phyloP scores from a whole-genome alignment of 1,140 invertebrate species.

The Platyura marginata region DNA sequence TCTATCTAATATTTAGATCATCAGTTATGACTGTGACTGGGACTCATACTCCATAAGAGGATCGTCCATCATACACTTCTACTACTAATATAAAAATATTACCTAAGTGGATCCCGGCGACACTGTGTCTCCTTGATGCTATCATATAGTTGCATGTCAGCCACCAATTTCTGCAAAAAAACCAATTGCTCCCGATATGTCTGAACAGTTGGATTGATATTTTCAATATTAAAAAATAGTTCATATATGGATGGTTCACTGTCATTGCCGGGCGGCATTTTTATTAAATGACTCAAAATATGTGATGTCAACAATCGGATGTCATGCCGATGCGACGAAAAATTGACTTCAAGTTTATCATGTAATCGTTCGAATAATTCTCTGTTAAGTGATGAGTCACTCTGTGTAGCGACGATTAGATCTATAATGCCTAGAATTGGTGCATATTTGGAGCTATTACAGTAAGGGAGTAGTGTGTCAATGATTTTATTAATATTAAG shows the following conservation, averaged over 20 bases:
- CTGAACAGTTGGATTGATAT: constrained; percentile 40
- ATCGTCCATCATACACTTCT: no score
- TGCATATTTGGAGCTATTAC: neutral
- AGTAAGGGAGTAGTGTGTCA: neutral
- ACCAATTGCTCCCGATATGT: constrained; percentile 60
- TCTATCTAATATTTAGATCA: no score
- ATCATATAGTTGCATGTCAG: constrained; percentile 32
- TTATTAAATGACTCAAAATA: constrained; percentile 50
- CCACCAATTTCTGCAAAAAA: constrained; percentile 49
- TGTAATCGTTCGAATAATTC: constrained; percentile 25
- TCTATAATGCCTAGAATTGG: neutral
- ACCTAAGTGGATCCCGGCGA: no score
- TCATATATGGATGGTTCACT: constrained; percentile 30
- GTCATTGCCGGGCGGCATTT: constrained; percentile 12
- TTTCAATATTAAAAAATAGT: constrained; percentile 50
- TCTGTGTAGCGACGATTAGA: neutral
- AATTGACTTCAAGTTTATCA: constrained; percentile 30
- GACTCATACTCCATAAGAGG: no score
- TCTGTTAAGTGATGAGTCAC: constrained; percentile 5
- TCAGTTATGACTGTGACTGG: no score
- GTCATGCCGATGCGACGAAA: constrained; percentile 42
- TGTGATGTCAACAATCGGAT: constrained; percentile 47
- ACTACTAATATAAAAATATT: no score
- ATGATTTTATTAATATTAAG: constrained; percentile 13
- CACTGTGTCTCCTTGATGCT: no score